Base-by-base conservation (phyloP, 1,140 invertebrate species). In the Mesaphorura yosii region DNA sequence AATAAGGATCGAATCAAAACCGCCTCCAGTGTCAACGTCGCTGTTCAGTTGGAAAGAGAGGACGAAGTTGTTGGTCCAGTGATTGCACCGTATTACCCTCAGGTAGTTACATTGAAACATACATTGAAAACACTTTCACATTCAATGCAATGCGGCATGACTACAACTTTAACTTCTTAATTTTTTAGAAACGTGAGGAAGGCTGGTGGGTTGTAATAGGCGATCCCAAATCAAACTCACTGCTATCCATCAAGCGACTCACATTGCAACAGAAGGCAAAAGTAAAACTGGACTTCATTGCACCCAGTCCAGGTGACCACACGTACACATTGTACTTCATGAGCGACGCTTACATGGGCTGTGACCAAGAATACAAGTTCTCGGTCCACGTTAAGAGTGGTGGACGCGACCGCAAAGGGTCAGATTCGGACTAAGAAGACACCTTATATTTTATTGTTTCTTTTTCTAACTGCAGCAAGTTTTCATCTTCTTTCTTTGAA, bases 181-280 rank as follows among this genome's bases (percentile, higher is more conserved):
- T 57, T 53, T 72, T 71, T 22, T 73, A 88, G 78, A 95, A 95
- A 81, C 82, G 93, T 42, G 95, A 99, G 70, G 95, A 99, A 75
- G 92, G 93, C 34, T 99, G 96, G 95, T 99, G 96, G 94, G 86
- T 99, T 4, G 93, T 99, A 17, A 92, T 99, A 65, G 94, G 95
- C 1, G 94, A 98, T 70, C 86, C 90, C 0, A 90, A 88, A 66
- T 79, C 77, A 1, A 98, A 98, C 72, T 90, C 89, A 0, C 71
- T 99, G 15, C 75, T 98, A 1, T 96, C 91, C 2, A 98, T 99
- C 66, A 98, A 98, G 68, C 77, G 95, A 19, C 72, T 96, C 17
- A 93, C 88, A 0, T 73, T 97, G 1, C 91, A 93, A 62, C 86
- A 94, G 65, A 92, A 88, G 63, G 90, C 92, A 0, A 89, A 88